Evolutionary conservation across 2,113 vertebrate genomes (phyloP).

Genomic region (Alligator sinensis): DNA sequence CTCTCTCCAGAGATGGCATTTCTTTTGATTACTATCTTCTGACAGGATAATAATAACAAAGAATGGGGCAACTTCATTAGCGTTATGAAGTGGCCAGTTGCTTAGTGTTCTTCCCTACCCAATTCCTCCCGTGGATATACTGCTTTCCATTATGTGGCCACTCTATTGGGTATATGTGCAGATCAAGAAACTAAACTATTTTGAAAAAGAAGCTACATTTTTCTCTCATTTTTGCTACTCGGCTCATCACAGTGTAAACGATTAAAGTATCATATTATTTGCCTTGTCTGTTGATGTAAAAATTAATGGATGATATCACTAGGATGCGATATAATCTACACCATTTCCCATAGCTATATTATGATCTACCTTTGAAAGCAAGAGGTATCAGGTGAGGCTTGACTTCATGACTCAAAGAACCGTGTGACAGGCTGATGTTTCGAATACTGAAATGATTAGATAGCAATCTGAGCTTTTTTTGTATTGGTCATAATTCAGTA

Average conservation of each 20-base stretch:
- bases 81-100: not conserved
- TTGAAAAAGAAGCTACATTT: rapidly evolving
- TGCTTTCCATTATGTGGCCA: rapidly evolving
- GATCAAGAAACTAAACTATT: not conserved
- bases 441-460: not conserved
- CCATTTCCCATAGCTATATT: not conserved
- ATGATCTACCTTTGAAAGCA: not conserved
- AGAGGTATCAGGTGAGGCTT: rapidly evolving
- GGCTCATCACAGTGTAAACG: rapidly evolving
- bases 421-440: rapidly evolving
- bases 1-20: not conserved
- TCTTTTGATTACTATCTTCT: not conserved
- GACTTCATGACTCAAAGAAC: rapidly evolving
- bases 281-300: not conserved
- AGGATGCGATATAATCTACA: rapidly evolving
- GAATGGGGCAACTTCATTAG: rapidly evolving
- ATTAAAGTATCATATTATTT: rapidly evolving
- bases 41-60: rapidly evolving
- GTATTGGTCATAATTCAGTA: rapidly evolving
- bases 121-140: rapidly evolving
- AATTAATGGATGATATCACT: not conserved
- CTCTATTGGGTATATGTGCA: rapidly evolving
- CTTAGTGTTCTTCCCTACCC: not conserved
- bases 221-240: not conserved
- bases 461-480: not conserved